Conservation (phyloP, 2,888 invertebrate species). For the Watsonalla cultraria region DNA sequence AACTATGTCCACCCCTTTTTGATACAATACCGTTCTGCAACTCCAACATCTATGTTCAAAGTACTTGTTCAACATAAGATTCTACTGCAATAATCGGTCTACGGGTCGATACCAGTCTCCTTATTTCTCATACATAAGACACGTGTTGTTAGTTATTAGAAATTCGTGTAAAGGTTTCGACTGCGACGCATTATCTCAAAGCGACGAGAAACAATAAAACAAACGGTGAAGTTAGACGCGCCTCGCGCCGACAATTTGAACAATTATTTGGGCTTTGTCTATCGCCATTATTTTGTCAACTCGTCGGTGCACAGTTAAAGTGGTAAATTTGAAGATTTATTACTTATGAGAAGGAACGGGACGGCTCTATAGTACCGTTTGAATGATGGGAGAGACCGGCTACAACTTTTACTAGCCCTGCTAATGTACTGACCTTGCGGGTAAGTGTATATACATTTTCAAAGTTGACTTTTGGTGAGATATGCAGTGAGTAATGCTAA, state of each 20-base stretch:
- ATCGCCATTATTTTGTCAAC: slow-evolving; percentile 59
- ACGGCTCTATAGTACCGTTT: slow-evolving; percentile 22
- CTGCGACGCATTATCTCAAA: slow-evolving; percentile 2
- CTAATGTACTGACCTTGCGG: too few relatives aligned
- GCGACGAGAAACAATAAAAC: slow-evolving; percentile 11
- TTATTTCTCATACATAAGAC: too few relatives aligned
- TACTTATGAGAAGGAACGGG: slow-evolving; percentile 34
- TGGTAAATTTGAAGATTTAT: slow-evolving; percentile 61
- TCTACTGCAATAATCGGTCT: too few relatives aligned
- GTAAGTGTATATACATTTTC: too few relatives aligned
- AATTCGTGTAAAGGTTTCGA: neutral
- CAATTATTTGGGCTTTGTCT: slow-evolving; percentile 52
- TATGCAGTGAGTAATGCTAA: too few relatives aligned
- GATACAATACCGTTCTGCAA: too few relatives aligned
- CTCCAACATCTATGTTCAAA: too few relatives aligned
- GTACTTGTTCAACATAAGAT: too few relatives aligned
- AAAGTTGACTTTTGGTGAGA: too few relatives aligned
- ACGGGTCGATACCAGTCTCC: too few relatives aligned
- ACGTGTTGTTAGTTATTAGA: slow-evolving; percentile 1
- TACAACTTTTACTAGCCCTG: neutral
- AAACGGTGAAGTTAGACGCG: slow-evolving; percentile 33
- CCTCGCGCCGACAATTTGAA: slow-evolving; percentile 41
- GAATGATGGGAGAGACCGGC: slow-evolving; percentile 19
- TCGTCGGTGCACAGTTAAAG: slow-evolving; percentile 49
- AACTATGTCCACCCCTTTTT: too few relatives aligned